phyloP scores from a whole-genome alignment of 2,888 invertebrate species.

The Nasonia oneida region DNA sequence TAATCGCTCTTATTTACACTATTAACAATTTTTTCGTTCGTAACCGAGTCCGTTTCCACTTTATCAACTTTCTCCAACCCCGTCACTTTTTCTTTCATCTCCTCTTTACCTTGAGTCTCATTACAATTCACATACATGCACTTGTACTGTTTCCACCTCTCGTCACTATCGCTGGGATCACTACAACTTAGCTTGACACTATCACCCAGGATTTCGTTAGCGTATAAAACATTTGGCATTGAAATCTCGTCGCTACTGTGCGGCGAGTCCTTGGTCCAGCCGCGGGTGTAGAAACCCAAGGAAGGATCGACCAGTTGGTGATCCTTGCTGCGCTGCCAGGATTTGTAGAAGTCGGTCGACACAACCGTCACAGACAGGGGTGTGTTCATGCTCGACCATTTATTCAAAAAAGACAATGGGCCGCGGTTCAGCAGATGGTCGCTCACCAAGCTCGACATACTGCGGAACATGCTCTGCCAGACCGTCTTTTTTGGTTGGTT shows the following conservation, averaged over 20 bases:
- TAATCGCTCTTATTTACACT: slow-evolving; percentile 53
- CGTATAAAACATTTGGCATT: slow-evolving; percentile 49
- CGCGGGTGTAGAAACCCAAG: neutral
- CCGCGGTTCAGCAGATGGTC: slow-evolving; percentile 67
- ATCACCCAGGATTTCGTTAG: slow-evolving; percentile 52
- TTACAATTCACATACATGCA: slow-evolving; percentile 52
- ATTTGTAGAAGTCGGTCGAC: slow-evolving; percentile 69
- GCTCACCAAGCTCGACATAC: slow-evolving; percentile 64
- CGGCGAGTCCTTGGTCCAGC: slow-evolving; percentile 36
- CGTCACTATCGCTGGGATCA: slow-evolving; percentile 53
- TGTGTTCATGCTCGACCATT: slow-evolving; percentile 66
- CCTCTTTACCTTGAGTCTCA: neutral
- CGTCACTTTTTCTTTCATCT: neutral
- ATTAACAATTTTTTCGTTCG: slow-evolving; percentile 52
- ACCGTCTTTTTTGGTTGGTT: slow-evolving; percentile 66
- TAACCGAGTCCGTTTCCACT: slow-evolving; percentile 2
- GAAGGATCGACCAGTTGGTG: slow-evolving; percentile 32
- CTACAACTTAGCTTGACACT: slow-evolving; percentile 38
- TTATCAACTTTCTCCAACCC: neutral
- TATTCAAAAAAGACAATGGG: slow-evolving; percentile 64
- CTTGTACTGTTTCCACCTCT: slow-evolving; percentile 58
- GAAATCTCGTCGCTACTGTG: slow-evolving; percentile 26
- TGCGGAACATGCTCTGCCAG: slow-evolving; percentile 66
- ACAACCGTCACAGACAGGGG: slow-evolving; percentile 72
- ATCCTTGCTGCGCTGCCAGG: slow-evolving; percentile 65